Evolutionary conservation across 2,113 vertebrate genomes (phyloP).

Genomic region (Corythornis madagascariensis): DNA sequence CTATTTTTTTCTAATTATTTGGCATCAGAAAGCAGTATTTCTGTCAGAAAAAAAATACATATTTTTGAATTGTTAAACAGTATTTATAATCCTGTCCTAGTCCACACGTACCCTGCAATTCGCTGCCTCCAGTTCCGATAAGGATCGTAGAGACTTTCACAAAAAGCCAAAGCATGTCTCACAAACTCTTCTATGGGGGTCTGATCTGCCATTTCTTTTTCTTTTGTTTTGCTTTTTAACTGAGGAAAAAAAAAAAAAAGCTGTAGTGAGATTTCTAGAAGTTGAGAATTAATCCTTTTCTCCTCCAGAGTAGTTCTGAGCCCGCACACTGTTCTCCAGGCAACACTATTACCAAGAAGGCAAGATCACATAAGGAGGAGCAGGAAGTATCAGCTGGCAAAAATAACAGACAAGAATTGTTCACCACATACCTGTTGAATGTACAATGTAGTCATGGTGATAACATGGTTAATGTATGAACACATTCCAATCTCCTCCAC

Average conservation of each 20-base stretch:
- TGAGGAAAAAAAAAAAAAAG: slow-evolving; percentile 53
- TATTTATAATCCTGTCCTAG: background rate
- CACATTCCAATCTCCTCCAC: slow-evolving; percentile 98
- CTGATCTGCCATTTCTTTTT: slow-evolving; percentile 96
- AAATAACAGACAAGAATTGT: background rate
- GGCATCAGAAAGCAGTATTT: background rate
- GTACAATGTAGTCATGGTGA: slow-evolving; percentile 97
- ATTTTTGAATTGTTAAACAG: background rate
- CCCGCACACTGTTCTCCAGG: background rate
- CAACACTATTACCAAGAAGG: background rate
- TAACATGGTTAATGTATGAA: slow-evolving; percentile 97
- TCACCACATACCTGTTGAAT: slow-evolving; percentile 90
- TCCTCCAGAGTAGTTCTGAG: background rate
- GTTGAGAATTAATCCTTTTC: background rate
- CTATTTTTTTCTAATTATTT: background rate
- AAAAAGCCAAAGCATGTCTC: slow-evolving; percentile 92
- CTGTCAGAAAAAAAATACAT: background rate
- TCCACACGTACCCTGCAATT: slow-evolving; percentile 84
- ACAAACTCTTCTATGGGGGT: slow-evolving; percentile 96
- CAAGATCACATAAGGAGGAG: background rate
- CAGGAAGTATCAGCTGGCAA: background rate
- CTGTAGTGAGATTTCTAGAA: background rate
- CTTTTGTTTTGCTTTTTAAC: slow-evolving; percentile 98
- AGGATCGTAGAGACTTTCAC: slow-evolving; percentile 96
- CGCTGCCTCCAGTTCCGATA: slow-evolving; percentile 95